Percentiles rank a stretch among this genome's conserved stretches.
phyloP scores from a whole-genome alignment of 2,888 invertebrate species.

The Stramonita haemastoma region DNA sequence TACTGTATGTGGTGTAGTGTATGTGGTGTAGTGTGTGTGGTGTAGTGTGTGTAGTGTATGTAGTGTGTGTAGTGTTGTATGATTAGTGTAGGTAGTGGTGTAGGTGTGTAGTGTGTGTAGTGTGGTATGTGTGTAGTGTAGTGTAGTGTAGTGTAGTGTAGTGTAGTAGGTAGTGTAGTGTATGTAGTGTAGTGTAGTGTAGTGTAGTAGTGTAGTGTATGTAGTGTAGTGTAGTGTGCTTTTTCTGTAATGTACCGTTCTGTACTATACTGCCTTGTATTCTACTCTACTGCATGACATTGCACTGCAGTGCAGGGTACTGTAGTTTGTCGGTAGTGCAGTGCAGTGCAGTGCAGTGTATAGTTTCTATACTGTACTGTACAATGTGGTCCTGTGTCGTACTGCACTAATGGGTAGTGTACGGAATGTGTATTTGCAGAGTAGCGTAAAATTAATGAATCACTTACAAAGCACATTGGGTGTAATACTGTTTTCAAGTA shows the following conservation, averaged over 20 bases:
- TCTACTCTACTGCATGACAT: conserved; percentile 23
- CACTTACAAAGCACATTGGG: too few species aligned
- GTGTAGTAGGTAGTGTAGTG: conserved; percentile 40
- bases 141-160: conserved; percentile 39
- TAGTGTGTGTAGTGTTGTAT: background rate
- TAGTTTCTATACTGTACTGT: conserved; percentile 32
- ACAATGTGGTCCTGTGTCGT: background rate
- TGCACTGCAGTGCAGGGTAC: conserved; percentile 40
- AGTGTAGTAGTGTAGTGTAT: conserved; percentile 39
- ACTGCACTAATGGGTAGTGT: background rate
- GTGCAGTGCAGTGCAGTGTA: conserved; percentile 33
- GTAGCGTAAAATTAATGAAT: background rate
- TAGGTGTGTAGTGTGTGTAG: conserved; percentile 30
- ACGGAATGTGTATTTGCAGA: background rate
- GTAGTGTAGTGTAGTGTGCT: conserved; percentile 28
- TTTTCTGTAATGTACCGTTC: background rate
- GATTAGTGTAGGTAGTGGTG: too few species aligned
- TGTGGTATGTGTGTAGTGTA: background rate
- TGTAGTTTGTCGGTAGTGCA: conserved; percentile 43
- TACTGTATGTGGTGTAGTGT: conserved; percentile 34
- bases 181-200: conserved; percentile 38
- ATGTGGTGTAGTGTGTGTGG: conserved; percentile 39
- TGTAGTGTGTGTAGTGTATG: conserved; percentile 4
- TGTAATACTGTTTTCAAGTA: too few species aligned
- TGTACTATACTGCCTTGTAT: conserved; percentile 3